Percentiles rank a stretch among this genome's conserved stretches.
Evolutionary conservation across 2,888 invertebrate species (phyloP).

Genomic region (Lasioglossum morio): DNA sequence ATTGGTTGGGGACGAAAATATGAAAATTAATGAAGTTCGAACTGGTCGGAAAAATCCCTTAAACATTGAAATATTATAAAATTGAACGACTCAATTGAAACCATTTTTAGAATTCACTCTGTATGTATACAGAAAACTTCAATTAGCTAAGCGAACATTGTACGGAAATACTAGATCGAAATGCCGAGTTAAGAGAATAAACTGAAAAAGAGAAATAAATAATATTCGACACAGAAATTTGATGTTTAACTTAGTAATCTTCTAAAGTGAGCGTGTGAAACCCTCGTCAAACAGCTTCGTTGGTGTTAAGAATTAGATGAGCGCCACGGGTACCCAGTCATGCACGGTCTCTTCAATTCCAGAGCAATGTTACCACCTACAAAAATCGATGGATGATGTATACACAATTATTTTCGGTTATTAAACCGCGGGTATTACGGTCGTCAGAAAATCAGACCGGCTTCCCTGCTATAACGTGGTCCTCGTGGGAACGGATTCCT

Average conservation of each 20-base stretch:
- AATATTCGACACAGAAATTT: background rate
- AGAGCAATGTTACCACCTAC: background rate
- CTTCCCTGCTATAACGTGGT: conserved; percentile 49
- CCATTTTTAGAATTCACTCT: background rate
- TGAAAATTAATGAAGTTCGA: background rate
- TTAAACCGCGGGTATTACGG: conserved; percentile 68
- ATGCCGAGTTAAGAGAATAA: background rate
- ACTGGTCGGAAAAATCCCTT: background rate
- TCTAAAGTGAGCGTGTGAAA: background rate
- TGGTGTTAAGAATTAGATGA: conserved; percentile 16
- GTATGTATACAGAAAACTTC: background rate
- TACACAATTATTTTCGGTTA: conserved; percentile 70
- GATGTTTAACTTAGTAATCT: background rate
- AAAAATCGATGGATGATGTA: conserved; percentile 62
- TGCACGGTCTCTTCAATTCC: background rate
- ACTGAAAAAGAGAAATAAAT: background rate
- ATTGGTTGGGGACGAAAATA: background rate
- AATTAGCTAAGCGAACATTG: background rate
- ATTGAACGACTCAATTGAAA: background rate
- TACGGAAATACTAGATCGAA: background rate
- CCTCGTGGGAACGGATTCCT: conserved; percentile 61
- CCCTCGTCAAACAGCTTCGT: background rate
- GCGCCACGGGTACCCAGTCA: too few species aligned
- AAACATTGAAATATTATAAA: background rate
- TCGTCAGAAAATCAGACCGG: conserved; percentile 64